Percentiles rank a stretch among this genome's conserved stretches.
Evolutionary conservation across 2,888 invertebrate genomes (phyloP).

Genomic region (Luffia ferchaultella): DNA sequence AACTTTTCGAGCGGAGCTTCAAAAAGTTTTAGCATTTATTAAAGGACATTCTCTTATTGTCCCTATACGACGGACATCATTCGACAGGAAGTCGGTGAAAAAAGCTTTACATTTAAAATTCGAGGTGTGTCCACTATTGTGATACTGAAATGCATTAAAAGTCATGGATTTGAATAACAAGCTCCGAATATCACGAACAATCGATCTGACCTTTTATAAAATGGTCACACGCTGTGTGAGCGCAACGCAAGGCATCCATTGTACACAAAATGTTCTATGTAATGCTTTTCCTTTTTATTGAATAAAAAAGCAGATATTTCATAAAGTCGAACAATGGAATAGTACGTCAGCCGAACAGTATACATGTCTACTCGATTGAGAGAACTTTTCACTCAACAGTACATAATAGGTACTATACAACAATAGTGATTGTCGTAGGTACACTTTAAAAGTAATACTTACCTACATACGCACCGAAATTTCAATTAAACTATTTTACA

Average conservation of each 20-base stretch:
- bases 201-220: slow-evolving; percentile 34
- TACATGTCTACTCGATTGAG: background rate
- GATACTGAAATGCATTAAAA: slow-evolving; percentile 41
- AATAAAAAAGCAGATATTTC: slow-evolving; percentile 52
- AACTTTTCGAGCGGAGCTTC: no score
- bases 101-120: slow-evolving; percentile 32
- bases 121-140: slow-evolving; percentile 46
- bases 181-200: slow-evolving; percentile 49
- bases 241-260: slow-evolving; percentile 41
- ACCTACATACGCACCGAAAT: no score
- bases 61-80: background rate
- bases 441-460: no score
- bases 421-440: no score
- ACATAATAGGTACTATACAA: no score
- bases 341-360: slow-evolving; percentile 8
- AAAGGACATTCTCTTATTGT: no score
- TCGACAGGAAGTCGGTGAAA: slow-evolving; percentile 47
- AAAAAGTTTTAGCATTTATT: no score
- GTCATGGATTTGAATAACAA: slow-evolving; percentile 49
- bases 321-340: slow-evolving; percentile 39
- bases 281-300: slow-evolving; percentile 51
- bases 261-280: slow-evolving; percentile 48
- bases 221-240: slow-evolving; percentile 58
- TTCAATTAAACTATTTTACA: no score
- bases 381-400: no score